Evolutionary conservation across 1,140 invertebrate genomes (phyloP).

Genomic region (Heliconius hewitsoni): DNA sequence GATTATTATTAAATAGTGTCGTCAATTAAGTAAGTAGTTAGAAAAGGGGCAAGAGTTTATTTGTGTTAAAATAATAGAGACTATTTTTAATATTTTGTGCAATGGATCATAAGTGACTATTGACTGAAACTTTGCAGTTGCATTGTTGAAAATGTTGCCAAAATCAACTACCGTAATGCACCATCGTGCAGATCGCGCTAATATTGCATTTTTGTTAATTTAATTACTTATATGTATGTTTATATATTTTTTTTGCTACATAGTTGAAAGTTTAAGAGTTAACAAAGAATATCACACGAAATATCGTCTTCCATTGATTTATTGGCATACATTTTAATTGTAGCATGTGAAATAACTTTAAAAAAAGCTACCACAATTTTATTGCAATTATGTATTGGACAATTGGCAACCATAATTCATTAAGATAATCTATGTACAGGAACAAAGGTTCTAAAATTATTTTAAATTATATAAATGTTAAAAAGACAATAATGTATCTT

Average conservation of each 20-base stretch:
- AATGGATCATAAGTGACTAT: slow-evolving; percentile 64
- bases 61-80: slow-evolving; percentile 72
- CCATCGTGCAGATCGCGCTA: slow-evolving; percentile 43
- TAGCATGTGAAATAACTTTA: slow-evolving; percentile 61
- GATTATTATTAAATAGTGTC: slow-evolving; percentile 79
- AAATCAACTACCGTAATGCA: slow-evolving; percentile 51
- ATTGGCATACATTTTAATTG: slow-evolving; percentile 73
- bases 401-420: slow-evolving; percentile 27
- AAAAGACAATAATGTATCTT: slow-evolving; percentile 71
- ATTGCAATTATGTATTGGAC: slow-evolving; percentile 20
- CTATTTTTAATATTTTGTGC: slow-evolving; percentile 74
- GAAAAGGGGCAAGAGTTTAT: slow-evolving; percentile 73
- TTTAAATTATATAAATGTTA: slow-evolving; percentile 36
- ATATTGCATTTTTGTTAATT: slow-evolving; percentile 76
- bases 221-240: slow-evolving; percentile 63
- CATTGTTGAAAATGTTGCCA: slow-evolving; percentile 55
- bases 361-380: slow-evolving; percentile 56
- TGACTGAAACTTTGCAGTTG: slow-evolving; percentile 52
- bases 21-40: slow-evolving; percentile 79
- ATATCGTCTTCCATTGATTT: slow-evolving; percentile 76
- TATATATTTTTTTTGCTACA: slow-evolving; percentile 53
- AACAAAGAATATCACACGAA: slow-evolving; percentile 41
- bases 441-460: slow-evolving; percentile 14
- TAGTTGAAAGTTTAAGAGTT: slow-evolving; percentile 46
- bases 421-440: slow-evolving; percentile 23